Evolutionary conservation across 1,140 invertebrate species (phyloP).

Genomic region (Idris sp.): DNA sequence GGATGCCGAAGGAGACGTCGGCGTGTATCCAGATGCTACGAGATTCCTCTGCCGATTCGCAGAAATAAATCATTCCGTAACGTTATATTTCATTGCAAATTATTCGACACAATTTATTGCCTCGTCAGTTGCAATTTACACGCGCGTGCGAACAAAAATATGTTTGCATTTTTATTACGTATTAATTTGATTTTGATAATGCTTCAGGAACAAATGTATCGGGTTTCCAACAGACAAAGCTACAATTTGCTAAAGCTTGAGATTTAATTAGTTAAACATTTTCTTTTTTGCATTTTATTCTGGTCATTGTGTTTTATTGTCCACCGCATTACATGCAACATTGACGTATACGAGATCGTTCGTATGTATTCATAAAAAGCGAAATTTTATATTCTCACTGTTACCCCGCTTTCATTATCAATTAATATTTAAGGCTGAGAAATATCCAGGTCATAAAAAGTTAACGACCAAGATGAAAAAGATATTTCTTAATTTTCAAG

Average conservation of each 20-base stretch:
- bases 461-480: slow-evolving; percentile 47
- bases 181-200: slow-evolving; percentile 45
- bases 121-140: slow-evolving; percentile 48
- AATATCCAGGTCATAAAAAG: slow-evolving; percentile 36
- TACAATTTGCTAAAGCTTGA: slow-evolving; percentile 19
- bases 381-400: slow-evolving; percentile 13
- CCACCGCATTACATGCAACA: slow-evolving; percentile 24
- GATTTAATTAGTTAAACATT: slow-evolving; percentile 36
- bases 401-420: slow-evolving; percentile 37
- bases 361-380: slow-evolving; percentile 34
- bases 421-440: slow-evolving; percentile 34
- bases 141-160: slow-evolving; percentile 43
- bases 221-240: slow-evolving; percentile 13
- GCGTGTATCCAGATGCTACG: slow-evolving; percentile 50
- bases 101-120: slow-evolving; percentile 53
- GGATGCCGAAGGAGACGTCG: slow-evolving; percentile 59
- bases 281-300: slow-evolving; percentile 17
- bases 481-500: slow-evolving; percentile 55
- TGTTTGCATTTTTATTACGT: slow-evolving; percentile 42
- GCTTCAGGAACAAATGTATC: slow-evolving; percentile 1
- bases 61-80: slow-evolving; percentile 44
- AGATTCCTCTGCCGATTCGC: slow-evolving; percentile 42
- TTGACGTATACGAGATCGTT: slow-evolving; percentile 31
- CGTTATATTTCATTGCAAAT: slow-evolving; percentile 53
- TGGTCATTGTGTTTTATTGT: slow-evolving; percentile 35